Evolutionary conservation across 2,888 invertebrate genomes (phyloP).

Genomic region (Nymphalis urticae): DNA sequence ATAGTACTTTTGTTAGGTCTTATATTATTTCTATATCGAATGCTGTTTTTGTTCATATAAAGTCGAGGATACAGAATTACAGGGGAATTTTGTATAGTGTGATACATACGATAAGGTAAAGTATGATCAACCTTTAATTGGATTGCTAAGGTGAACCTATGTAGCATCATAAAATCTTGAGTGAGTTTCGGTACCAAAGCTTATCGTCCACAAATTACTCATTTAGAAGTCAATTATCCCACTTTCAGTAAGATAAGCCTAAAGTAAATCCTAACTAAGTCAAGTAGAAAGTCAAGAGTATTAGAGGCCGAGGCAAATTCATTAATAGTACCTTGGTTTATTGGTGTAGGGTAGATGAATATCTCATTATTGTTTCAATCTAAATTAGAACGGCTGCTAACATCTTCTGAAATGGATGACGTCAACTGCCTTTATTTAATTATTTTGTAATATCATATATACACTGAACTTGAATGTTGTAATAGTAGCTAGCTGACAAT

Average conservation of each 20-base stretch:
- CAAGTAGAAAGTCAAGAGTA: conserved; percentile 6
- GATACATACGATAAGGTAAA: neutral
- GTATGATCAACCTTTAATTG: neutral
- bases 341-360: neutral
- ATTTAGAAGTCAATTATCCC: conserved; percentile 16
- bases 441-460: too few relatives aligned
- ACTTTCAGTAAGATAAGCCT: neutral
- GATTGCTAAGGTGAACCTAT: neutral
- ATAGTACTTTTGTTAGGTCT: too few relatives aligned
- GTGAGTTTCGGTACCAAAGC: neutral
- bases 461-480: too few relatives aligned
- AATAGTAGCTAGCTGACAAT: too few relatives aligned
- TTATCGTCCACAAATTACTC: conserved; percentile 12
- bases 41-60: too few relatives aligned
- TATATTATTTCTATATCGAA: too few relatives aligned
- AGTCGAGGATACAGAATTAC: too few relatives aligned
- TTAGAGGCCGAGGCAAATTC: conserved; percentile 4
- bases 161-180: neutral
- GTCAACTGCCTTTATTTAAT: too few relatives aligned
- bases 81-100: too few relatives aligned
- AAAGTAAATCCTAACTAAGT: conserved; percentile 11
- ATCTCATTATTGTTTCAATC: neutral
- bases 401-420: too few relatives aligned
- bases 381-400: neutral
- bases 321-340: conserved; percentile 14